Percentiles rank a stretch among this genome's conserved stretches.
Evolutionary conservation across 2,888 invertebrate species (phyloP).

Genomic region (Nowickia ferox): DNA sequence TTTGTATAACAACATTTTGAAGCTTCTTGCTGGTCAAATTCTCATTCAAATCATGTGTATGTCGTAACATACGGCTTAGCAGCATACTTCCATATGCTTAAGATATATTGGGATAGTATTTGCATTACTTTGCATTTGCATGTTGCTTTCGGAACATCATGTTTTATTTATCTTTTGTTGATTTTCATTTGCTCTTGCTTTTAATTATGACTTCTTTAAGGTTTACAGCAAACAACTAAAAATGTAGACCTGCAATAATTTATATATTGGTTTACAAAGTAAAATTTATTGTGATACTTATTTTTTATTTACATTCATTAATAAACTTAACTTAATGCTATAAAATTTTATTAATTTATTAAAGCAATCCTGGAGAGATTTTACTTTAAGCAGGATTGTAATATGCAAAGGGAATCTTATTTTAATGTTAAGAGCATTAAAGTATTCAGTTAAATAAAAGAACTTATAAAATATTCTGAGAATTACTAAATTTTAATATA

Average conservation of each 20-base stretch:
- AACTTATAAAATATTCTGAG: not conserved
- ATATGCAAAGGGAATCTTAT: not conserved
- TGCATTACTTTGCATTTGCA: not conserved
- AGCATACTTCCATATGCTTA: too few relatives aligned
- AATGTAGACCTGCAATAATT: constrained; percentile 16
- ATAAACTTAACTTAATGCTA: constrained; percentile 58
- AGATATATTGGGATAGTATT: too few relatives aligned
- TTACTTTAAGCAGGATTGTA: not conserved
- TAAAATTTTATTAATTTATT: constrained; percentile 55
- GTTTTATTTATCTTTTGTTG: constrained; percentile 60
- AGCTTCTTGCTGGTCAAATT: constrained; percentile 35
- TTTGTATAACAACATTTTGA: not conserved
- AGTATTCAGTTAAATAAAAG: not conserved
- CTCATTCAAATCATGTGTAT: constrained; percentile 65
- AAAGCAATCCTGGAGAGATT: constrained; percentile 6
- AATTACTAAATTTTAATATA: too few relatives aligned
- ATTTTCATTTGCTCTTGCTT: constrained; percentile 49
- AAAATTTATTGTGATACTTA: constrained; percentile 37
- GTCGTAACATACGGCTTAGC: constrained; percentile 40
- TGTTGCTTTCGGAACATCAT: constrained; percentile 49
- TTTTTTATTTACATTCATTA: constrained; percentile 43
- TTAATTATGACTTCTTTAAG: constrained; percentile 1
- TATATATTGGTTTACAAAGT: not conserved
- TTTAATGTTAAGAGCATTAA: not conserved
- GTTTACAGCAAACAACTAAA: constrained; percentile 1